Conservation (phyloP, 2,113 vertebrate species). For the Varanus salvator region DNA sequence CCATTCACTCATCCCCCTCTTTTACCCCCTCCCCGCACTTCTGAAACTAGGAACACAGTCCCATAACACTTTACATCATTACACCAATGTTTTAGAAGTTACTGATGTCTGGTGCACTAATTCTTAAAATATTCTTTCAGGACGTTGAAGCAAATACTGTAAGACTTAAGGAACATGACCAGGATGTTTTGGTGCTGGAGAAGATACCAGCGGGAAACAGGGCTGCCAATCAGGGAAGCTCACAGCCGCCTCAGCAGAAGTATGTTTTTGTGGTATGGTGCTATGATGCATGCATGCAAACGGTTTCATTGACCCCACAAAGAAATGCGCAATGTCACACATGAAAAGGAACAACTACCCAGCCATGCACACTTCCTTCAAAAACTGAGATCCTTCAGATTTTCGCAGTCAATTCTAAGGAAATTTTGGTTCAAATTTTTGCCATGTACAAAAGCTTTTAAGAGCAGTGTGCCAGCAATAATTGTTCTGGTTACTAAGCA, state of each 20-base stretch:
- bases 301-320: conserved; percentile 67
- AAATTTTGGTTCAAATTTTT: conserved; percentile 40
- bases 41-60: too few relatives aligned
- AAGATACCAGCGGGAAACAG: conserved; percentile 88
- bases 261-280: conserved; percentile 81
- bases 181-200: conserved; percentile 97
- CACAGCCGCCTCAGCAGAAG: conserved; percentile 92
- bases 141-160: conserved; percentile 99
- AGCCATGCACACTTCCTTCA: conserved; percentile 68
- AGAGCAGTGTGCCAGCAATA: conserved; percentile 42
- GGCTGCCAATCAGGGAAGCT: conserved; percentile 84
- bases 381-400: conserved; percentile 43
- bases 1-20: too few relatives aligned
- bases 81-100: neutral
- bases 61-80: too few relatives aligned
- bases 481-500: conserved; percentile 38
- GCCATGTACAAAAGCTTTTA: conserved; percentile 43
- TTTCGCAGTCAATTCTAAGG: conserved; percentile 48
- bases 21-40: too few relatives aligned
- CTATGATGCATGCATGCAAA: conserved; percentile 73
- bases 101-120: neutral
- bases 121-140: conserved; percentile 77
- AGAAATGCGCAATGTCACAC: conserved; percentile 51
- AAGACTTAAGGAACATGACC: conserved; percentile 96
- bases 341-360: conserved; percentile 49